Evolutionary conservation across 2,113 vertebrate species (phyloP).

Genomic region (Hylia prasina): DNA sequence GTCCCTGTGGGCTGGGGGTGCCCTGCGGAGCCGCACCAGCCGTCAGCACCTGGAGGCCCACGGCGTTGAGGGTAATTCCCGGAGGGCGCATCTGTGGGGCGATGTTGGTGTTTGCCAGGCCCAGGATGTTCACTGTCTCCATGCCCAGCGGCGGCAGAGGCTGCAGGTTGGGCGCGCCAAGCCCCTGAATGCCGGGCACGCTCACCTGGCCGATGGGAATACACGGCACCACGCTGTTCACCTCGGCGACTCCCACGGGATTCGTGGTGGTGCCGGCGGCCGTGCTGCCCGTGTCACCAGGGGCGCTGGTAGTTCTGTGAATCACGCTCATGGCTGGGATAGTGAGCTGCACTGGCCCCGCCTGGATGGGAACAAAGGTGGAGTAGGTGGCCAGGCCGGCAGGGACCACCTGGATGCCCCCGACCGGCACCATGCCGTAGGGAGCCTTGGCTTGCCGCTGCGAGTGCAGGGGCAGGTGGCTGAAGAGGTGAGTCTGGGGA

Average conservation of each 20-base stretch:
- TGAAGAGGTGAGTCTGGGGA: conserved; percentile 83
- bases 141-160: conserved; percentile 77
- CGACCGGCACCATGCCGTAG: conserved; percentile 86
- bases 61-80: conserved; percentile 84
- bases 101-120: conserved; percentile 78
- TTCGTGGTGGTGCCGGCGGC: not conserved
- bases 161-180: conserved; percentile 65
- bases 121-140: conserved; percentile 86
- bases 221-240: conserved; percentile 82
- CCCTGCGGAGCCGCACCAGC: conserved; percentile 76
- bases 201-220: conserved; percentile 87
- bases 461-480: conserved; percentile 94
- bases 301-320: conserved; percentile 77
- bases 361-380: conserved; percentile 91
- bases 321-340: conserved; percentile 90
- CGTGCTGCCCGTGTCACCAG: not conserved
- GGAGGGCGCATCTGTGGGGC: conserved; percentile 76
- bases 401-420: conserved; percentile 91
- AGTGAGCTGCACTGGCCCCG: conserved; percentile 87
- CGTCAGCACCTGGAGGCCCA: conserved; percentile 89
- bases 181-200: conserved; percentile 77
- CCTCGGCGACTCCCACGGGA: conserved; percentile 75
- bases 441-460: conserved; percentile 84
- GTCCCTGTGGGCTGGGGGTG: conserved; percentile 73
- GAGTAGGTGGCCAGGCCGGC: conserved; percentile 88